phyloP scores from a whole-genome alignment of 2,797 vertebrate species.

The Manis javanica region DNA sequence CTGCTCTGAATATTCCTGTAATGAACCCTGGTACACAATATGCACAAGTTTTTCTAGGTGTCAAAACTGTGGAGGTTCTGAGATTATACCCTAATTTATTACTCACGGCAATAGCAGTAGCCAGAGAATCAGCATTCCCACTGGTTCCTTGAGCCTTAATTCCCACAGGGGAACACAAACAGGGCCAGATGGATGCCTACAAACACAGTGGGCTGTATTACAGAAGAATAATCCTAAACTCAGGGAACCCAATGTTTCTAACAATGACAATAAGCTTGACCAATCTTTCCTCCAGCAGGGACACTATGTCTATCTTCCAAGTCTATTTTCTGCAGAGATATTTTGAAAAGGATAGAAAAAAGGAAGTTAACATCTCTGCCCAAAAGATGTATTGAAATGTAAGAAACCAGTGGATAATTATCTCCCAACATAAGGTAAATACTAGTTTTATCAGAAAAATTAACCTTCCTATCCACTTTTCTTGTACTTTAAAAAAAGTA shows the following conservation, averaged over 20 bases:
- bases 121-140: neutral
- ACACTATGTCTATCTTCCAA: neutral
- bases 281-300: neutral
- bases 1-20: neutral
- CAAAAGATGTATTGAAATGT: neutral
- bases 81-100: neutral
- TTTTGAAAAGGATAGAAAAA: constrained; percentile 13
- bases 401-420: neutral
- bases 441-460: constrained; percentile 9
- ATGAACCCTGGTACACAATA: neutral
- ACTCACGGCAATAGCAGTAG: neutral
- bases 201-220: neutral
- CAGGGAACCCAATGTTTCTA: neutral
- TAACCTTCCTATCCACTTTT: neutral
- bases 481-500: neutral
- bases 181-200: neutral
- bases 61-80: neutral
- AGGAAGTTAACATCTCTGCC: neutral
- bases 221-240: neutral
- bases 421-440: neutral
- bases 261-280: neutral
- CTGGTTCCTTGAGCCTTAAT: neutral
- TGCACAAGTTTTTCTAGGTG: neutral
- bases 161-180: neutral
- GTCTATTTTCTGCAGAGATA: neutral